Evolutionary conservation across 2,113 vertebrate genomes (phyloP).

Genomic region (Aythya baeri): DNA sequence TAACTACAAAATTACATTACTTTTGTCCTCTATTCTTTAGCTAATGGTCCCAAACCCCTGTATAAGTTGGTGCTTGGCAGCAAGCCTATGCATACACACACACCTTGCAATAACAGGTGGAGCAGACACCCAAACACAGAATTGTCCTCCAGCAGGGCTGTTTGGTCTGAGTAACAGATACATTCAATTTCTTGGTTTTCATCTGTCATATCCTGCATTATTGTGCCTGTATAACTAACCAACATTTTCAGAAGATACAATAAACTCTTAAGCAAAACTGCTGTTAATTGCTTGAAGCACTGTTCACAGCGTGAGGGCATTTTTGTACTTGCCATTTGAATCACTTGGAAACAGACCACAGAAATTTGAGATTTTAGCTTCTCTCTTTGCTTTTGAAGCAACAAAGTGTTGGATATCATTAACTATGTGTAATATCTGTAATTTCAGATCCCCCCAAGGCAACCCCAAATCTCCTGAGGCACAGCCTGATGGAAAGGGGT

Average conservation of each 20-base stretch:
- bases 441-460: rapidly evolving
- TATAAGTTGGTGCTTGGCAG: not conserved
- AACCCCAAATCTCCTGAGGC: not conserved
- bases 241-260: not conserved
- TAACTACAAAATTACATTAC: not conserved
- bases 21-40: not conserved
- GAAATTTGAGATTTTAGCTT: not conserved
- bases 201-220: not conserved
- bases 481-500: not conserved
- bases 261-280: not conserved
- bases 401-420: not conserved
- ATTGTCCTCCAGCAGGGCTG: not conserved
- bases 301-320: not conserved
- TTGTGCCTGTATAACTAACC: not conserved
- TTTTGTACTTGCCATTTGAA: not conserved
- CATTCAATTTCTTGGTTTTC: not conserved
- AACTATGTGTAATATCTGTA: not conserved
- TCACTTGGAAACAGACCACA: not conserved
- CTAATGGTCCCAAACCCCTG: not conserved
- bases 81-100: not conserved
- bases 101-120: not conserved
- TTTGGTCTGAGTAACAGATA: not conserved
- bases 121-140: not conserved
- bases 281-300: not conserved
- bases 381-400: slow-evolving; percentile 10